phyloP scores from a whole-genome alignment of 2,113 vertebrate genomes.

The Damaliscus lunatus region DNA sequence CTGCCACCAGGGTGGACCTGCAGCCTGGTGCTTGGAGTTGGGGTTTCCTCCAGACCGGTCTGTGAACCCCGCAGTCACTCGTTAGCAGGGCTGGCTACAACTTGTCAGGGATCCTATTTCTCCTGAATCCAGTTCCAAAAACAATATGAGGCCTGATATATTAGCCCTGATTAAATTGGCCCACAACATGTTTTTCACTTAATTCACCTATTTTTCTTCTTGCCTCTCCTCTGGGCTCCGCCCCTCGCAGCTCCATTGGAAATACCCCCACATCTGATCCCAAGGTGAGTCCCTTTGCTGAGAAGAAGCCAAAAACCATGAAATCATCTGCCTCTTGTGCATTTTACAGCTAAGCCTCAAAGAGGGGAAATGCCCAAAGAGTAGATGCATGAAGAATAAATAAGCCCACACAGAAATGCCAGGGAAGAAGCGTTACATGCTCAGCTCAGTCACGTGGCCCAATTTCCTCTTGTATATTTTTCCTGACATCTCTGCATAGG shows the following conservation, averaged over 20 bases:
- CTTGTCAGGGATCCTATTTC: constrained; percentile 55
- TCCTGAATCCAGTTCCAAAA: constrained; percentile 70
- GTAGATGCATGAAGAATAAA: neutral
- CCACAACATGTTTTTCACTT: constrained; percentile 65
- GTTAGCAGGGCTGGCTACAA: constrained; percentile 47
- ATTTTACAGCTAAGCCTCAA: neutral
- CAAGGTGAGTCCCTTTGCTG: neutral
- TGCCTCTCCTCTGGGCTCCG: neutral
- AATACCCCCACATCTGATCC: constrained; percentile 2
- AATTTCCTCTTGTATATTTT: constrained; percentile 53
- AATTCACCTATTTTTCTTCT: constrained; percentile 46
- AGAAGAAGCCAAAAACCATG: neutral
- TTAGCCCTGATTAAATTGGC: constrained; percentile 64
- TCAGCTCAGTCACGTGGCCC: constrained; percentile 29
- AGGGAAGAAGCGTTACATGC: neutral
- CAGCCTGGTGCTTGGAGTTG: neutral
- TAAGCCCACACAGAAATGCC: neutral
- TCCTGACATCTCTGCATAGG: constrained; percentile 12
- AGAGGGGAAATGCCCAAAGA: neutral
- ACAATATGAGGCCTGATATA: constrained; percentile 51
- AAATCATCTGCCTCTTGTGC: neutral
- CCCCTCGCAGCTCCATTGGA: neutral
- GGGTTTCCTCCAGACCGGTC: neutral
- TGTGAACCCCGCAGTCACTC: constrained; percentile 31
- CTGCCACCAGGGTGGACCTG: neutral